A percentile compares a stretch with the other conserved stretches of the same genome.
Evolutionary conservation across 2,888 invertebrate species (phyloP).

Genomic region (Drosophila demipolita): DNA sequence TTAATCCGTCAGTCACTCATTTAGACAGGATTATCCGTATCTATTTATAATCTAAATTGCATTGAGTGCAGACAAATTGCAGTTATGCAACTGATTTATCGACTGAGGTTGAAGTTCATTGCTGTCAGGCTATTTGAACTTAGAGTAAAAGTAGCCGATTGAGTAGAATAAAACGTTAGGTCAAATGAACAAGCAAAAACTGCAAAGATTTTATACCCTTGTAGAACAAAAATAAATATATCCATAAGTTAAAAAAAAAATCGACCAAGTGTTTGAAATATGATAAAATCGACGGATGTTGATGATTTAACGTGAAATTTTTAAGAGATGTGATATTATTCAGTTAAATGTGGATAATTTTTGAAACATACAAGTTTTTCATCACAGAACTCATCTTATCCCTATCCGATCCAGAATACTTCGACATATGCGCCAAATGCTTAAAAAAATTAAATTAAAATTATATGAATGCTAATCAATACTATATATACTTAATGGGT

Average conservation of each 20-base stretch:
- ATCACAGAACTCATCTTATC: not conserved
- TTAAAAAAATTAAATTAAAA: too few relatives aligned
- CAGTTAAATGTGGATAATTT: not conserved
- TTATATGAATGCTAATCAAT: not conserved
- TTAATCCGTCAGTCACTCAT: not conserved
- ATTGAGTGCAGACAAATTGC: conserved; percentile 15
- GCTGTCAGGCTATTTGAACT: not conserved
- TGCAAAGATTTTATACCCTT: not conserved
- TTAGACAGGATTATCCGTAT: not conserved
- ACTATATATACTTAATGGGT: not conserved
- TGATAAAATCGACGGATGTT: not conserved
- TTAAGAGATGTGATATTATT: not conserved
- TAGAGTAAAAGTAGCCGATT: conserved; percentile 11
- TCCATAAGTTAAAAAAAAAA: not conserved
- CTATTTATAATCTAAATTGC: not conserved
- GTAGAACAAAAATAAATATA: not conserved
- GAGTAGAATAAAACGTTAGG: conserved; percentile 31
- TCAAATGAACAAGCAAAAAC: not conserved
- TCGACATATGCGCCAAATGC: fast-evolving
- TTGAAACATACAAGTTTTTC: not conserved
- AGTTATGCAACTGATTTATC: conserved; percentile 26
- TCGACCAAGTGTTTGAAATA: not conserved
- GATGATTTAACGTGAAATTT: not conserved
- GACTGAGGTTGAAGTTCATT: conserved; percentile 12
- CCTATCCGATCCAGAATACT: not conserved